Evolutionary conservation across 2,113 vertebrate species (phyloP).

Genomic region (Paramormyrops kingsleyae): DNA sequence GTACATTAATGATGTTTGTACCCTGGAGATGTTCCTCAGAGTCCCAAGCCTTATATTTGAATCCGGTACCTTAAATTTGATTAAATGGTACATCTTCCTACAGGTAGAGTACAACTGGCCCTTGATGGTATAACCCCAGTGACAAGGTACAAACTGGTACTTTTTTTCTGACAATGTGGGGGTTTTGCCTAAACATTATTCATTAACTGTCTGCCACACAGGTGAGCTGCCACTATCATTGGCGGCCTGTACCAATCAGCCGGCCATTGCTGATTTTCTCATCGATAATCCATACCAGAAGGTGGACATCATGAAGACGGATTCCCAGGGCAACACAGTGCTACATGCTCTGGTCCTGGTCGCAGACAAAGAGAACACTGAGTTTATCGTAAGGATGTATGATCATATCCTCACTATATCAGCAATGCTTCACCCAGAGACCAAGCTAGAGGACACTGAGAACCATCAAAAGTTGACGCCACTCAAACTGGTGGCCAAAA

Average conservation of each 20-base stretch:
- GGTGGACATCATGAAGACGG: constrained; percentile 56
- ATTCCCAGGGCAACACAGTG: constrained; percentile 83
- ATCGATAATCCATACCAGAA: constrained; percentile 70
- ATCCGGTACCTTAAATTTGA: no score
- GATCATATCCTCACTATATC: constrained; percentile 73
- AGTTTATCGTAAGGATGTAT: constrained; percentile 85
- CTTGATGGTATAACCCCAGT: no score
- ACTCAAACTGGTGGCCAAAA: constrained; percentile 81
- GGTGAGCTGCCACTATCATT: constrained; percentile 88
- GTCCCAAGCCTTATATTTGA: no score
- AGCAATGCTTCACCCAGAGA: constrained; percentile 66
- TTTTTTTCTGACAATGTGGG: no score
- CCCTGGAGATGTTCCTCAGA: no score
- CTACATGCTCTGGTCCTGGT: constrained; percentile 84
- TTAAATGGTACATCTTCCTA: no score
- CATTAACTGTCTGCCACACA: constrained; percentile 36
- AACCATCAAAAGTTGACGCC: constrained; percentile 78
- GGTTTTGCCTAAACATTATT: not conserved
- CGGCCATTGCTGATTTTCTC: constrained; percentile 78
- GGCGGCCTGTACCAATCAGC: constrained; percentile 86
- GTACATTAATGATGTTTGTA: no score
- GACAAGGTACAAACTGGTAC: no score
- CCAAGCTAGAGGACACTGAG: constrained; percentile 76
- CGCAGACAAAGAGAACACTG: constrained; percentile 79
- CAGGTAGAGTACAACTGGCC: no score